A percentile compares a stretch with the other conserved stretches of the same genome.
Conservation (phyloP, 1,140 invertebrate species). For the Panagrolaimus sp. region DNA sequence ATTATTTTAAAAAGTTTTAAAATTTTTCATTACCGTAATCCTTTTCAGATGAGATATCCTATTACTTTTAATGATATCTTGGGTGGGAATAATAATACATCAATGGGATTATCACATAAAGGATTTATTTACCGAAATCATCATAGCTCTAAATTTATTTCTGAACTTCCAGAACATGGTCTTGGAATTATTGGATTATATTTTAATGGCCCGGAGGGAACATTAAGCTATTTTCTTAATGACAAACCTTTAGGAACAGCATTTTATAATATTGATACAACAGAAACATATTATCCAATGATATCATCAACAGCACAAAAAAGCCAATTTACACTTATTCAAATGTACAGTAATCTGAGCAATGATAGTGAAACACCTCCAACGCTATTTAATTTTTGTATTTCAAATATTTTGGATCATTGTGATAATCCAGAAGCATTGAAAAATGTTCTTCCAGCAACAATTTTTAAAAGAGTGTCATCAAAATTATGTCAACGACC, state of each 20-base stretch:
- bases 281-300: constrained; percentile 29
- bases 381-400: not conserved
- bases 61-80: constrained; percentile 32
- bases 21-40: not conserved
- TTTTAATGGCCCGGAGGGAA: constrained; percentile 27
- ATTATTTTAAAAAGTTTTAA: constrained; percentile 24
- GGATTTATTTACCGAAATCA: constrained; percentile 18
- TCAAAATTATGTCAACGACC: too few species aligned
- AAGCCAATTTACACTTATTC: constrained; percentile 10
- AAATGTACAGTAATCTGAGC: not conserved
- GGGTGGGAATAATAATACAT: constrained; percentile 18
- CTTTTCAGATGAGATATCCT: constrained; percentile 10
- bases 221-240: constrained; percentile 32
- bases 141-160: constrained; percentile 9
- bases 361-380: not conserved
- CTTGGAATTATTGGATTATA: constrained; percentile 26
- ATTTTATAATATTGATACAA: constrained; percentile 28
- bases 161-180: not conserved
- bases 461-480: too few species aligned
- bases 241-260: constrained; percentile 22
- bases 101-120: constrained; percentile 31
- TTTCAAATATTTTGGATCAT: too few species aligned
- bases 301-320: constrained; percentile 26
- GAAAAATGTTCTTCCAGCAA: too few species aligned
- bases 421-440: too few species aligned